Percentiles rank a stretch among this genome's conserved stretches.
Conservation (phyloP, 1,140 invertebrate genomes). For the Coptotermes formosanus region DNA sequence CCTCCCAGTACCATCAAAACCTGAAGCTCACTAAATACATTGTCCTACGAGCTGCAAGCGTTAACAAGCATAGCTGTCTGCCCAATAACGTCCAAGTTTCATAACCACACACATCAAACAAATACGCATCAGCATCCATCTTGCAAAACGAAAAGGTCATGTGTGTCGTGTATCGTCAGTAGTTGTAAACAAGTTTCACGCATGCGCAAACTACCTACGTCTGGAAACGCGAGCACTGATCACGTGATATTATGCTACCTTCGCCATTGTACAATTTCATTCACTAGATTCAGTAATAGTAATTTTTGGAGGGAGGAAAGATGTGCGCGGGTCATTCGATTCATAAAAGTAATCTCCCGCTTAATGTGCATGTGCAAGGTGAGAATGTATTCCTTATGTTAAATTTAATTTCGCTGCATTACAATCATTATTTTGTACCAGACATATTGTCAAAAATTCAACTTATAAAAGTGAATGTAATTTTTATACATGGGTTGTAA, state of each 20-base stretch:
- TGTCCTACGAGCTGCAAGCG: not conserved
- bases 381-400: no score
- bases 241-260: not conserved
- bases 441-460: no score
- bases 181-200: constrained; percentile 50
- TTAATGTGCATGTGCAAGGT: no score
- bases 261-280: not conserved
- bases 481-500: no score
- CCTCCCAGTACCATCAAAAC: constrained; percentile 25
- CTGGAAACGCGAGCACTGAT: not conserved
- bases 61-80: constrained; percentile 21
- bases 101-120: constrained; percentile 33
- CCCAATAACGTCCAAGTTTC: constrained; percentile 26
- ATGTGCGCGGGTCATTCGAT: not conserved
- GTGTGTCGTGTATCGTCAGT: constrained; percentile 41
- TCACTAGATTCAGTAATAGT: not conserved
- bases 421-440: no score
- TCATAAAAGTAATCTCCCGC: not conserved
- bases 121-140: constrained; percentile 41
- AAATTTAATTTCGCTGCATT: no score
- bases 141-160: constrained; percentile 41
- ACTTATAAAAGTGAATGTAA: no score
- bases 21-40: not conserved
- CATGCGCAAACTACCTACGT: constrained; percentile 42
- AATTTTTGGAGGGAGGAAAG: not conserved